Evolutionary conservation across 1,140 invertebrate genomes (phyloP).

Genomic region (Cylas formicarius): DNA sequence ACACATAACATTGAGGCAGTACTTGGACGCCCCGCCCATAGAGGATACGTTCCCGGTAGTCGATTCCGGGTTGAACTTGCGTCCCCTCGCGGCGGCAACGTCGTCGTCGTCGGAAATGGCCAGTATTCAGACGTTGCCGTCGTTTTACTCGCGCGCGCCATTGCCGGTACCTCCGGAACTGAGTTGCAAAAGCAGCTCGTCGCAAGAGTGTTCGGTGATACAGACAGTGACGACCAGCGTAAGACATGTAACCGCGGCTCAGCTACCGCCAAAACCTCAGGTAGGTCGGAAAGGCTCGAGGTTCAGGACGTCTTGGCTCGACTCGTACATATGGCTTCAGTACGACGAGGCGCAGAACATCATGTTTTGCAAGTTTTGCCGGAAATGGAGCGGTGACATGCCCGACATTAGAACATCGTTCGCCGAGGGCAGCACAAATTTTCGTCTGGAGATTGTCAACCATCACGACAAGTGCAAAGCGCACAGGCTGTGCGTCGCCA

Average conservation of each 20-base stretch:
- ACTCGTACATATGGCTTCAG: slow-evolving; percentile 60
- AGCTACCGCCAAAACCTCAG: slow-evolving; percentile 11
- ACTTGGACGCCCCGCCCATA: slow-evolving; percentile 19
- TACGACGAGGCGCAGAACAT: slow-evolving; percentile 58
- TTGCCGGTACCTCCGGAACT: slow-evolving; percentile 29
- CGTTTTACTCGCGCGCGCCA: slow-evolving; percentile 25
- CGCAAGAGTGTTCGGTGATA: slow-evolving; percentile 46
- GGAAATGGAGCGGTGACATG: slow-evolving; percentile 61
- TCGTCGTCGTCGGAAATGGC: slow-evolving; percentile 9
- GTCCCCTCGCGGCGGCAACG: slow-evolving; percentile 1
- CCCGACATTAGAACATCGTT: slow-evolving; percentile 66
- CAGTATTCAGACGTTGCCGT: slow-evolving; percentile 19
- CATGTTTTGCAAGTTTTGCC: slow-evolving; percentile 66
- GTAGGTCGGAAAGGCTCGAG: slow-evolving; percentile 50
- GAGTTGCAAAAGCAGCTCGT: slow-evolving; percentile 14
- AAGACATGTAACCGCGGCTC: background rate
- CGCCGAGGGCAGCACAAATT: slow-evolving; percentile 65
- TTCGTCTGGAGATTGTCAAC: slow-evolving; percentile 66
- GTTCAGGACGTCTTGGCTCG: slow-evolving; percentile 58
- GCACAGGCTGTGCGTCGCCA: slow-evolving; percentile 55
- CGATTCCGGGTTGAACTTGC: too few relatives aligned
- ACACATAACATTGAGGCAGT: slow-evolving; percentile 24
- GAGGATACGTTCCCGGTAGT: slow-evolving; percentile 1
- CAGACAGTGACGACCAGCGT: slow-evolving; percentile 26
- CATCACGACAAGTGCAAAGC: slow-evolving; percentile 70